phyloP scores from a whole-genome alignment of 2,888 invertebrate species.

The Elgonia sp. region DNA sequence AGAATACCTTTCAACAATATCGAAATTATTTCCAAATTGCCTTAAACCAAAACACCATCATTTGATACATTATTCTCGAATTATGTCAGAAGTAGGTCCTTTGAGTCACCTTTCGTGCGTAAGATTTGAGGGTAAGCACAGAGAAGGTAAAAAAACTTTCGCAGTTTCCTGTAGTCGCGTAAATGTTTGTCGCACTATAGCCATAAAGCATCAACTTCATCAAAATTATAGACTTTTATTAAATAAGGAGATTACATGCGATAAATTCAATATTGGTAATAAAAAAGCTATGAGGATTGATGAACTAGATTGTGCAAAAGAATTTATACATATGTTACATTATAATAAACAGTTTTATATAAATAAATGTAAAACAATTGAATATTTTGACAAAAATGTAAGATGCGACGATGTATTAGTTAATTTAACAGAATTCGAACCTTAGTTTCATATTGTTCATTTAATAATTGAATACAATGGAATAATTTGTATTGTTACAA shows the following conservation, averaged over 20 bases:
- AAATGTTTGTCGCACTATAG: conserved; percentile 74
- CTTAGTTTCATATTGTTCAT: not conserved
- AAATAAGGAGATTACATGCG: no score
- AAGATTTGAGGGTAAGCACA: conserved; percentile 73
- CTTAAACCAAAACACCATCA: conserved; percentile 76
- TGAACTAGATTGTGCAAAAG: not conserved
- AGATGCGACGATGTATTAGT: not conserved
- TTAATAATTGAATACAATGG: not conserved
- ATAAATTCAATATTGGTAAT: not conserved
- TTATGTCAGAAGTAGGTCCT: conserved; percentile 73
- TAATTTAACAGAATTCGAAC: not conserved
- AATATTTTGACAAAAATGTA: not conserved
- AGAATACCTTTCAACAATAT: not conserved
- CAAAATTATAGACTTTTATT: not conserved
- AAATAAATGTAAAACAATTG: not conserved
- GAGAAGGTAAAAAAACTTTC: conserved; percentile 71
- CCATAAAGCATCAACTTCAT: conserved; percentile 71
- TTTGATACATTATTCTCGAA: conserved; percentile 72
- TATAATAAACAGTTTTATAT: not conserved
- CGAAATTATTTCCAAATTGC: conserved; percentile 26
- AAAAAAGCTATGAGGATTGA: not conserved
- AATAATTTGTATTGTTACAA: not conserved
- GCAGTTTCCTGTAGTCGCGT: conserved; percentile 62
- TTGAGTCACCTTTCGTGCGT: conserved; percentile 72
- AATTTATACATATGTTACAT: not conserved